These are phyloP conservation scores for Otocyon megalotis DNA, from an alignment of 2,113 vertebrate species.

Conservation along the genomic window DNA sequence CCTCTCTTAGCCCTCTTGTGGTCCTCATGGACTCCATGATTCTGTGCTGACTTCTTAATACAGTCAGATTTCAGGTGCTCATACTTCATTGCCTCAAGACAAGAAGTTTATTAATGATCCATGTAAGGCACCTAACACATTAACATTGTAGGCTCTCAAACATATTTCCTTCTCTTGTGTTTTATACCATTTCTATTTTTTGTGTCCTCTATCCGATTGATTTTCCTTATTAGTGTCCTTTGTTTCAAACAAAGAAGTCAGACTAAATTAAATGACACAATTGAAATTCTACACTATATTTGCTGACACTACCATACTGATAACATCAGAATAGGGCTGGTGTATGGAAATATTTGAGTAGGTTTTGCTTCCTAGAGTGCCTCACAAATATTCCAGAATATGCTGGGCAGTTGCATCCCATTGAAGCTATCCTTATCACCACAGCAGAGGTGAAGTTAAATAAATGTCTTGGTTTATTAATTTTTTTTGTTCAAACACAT, in stretches of 20 bases:
- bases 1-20: not conserved
- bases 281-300: not conserved
- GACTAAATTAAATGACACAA: slow-evolving; percentile 8
- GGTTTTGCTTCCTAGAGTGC: not conserved
- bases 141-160: not conserved
- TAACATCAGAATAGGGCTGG: not conserved
- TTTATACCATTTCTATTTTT: not conserved
- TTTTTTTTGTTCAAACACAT: not conserved
- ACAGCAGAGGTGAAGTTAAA: not conserved
- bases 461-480: slow-evolving; percentile 20
- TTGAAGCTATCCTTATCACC: not conserved
- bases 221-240: slow-evolving; percentile 43
- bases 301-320: not conserved
- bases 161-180: not conserved
- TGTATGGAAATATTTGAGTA: not conserved
- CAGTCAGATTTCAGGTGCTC: not conserved
- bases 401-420: not conserved
- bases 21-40: not conserved
- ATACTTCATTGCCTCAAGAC: not conserved
- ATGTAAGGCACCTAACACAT: not conserved
- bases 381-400: not conserved
- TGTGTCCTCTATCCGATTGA: not conserved
- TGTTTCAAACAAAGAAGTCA: slow-evolving; percentile 47
- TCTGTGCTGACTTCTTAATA: not conserved
- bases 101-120: not conserved